Evolutionary conservation across 2,888 invertebrate genomes (phyloP), one percentile per base, ranked within the genome.

Genomic region (Seira musarum): DNA sequence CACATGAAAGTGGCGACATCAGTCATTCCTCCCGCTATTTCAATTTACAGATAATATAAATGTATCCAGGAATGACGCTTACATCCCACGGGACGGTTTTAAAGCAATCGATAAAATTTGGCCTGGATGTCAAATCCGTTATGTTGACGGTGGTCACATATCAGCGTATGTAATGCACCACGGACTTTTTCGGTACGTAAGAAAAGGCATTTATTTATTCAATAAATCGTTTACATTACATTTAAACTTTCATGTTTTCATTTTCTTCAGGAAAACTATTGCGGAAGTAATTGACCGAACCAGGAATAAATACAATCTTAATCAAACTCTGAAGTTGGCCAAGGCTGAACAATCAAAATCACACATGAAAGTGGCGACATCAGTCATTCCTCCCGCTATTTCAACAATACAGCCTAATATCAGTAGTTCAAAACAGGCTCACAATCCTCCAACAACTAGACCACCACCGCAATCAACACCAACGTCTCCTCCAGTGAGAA

Each of bases 51-150:
- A n/a, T n/a, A n/a, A n/a, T n/a, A n/a, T n/a, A n/a, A n/a, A n/a
- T n/a, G n/a, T 67, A 80, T 64, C 21, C 61, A 85, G 82, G 21
- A 84, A 88, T 64, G 90, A 91, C 86, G 90, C 89, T 2, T 91
- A 98, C 89, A 94, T 98, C 13, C 98, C 98, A 0, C 92, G 96
- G 30, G 93, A 94, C 1, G 94, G 95, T 69, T 94, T 95, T 66
- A 92, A 94, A 70, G 92, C 93, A 79, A 90, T 98, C 65, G 93
- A 94, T 87, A 94, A 96, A 87, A 92, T 98, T 87, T 98, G 98
- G 98, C 97, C 97, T 0, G 97, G 96, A 1, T 93, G 93, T 1
- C 95, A 96, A 88, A 92, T 98, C 63, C 92, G 95, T 77, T 96
- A 94, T 88, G 91, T 98, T 19, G 93, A 97, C 89, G 93, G 95